These are phyloP conservation scores for Enteromius trimaculatus DNA, from an alignment of 2,797 vertebrate species.

Conservation along the genomic window DNA sequence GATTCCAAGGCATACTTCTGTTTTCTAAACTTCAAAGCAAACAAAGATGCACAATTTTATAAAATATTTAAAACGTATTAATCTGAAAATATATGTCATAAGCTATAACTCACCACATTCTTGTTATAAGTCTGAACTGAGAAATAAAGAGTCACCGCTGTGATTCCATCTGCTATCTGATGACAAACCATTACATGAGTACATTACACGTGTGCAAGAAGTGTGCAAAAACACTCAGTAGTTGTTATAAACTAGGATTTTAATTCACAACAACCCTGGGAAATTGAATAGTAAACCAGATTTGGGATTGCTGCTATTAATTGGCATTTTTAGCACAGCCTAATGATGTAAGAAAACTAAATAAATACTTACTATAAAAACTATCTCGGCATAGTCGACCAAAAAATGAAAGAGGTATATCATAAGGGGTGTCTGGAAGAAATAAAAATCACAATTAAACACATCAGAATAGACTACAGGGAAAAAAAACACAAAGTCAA, in stretches of 20 bases:
- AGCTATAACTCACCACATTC: slow-evolving; percentile 85
- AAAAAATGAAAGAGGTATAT: slow-evolving; percentile 98
- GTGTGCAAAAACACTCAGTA: not conserved
- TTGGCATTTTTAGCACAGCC: not conserved
- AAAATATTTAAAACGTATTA: not conserved
- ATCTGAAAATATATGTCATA: not conserved
- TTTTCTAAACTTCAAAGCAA: slow-evolving; percentile 87
- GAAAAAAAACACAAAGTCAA: not conserved
- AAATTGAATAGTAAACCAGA: not conserved
- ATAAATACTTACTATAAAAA: slow-evolving; percentile 90
- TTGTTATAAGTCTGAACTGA: slow-evolving; percentile 93
- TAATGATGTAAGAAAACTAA: not conserved
- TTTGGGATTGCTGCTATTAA: not conserved
- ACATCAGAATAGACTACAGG: too few relatives aligned
- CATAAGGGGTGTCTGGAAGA: slow-evolving; percentile 90
- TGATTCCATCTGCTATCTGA: slow-evolving; percentile 90
- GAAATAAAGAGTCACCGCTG: slow-evolving; percentile 91
- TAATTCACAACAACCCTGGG: not conserved
- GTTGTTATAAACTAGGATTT: not conserved
- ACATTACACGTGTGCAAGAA: not conserved
- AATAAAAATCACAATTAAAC: not conserved
- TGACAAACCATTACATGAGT: slow-evolving; percentile 32
- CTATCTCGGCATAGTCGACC: slow-evolving; percentile 93
- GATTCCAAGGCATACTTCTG: slow-evolving; percentile 91
- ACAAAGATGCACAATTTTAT: not conserved